Conservation (phyloP, 2,888 invertebrate genomes). For the Tanypteryx hageni region DNA sequence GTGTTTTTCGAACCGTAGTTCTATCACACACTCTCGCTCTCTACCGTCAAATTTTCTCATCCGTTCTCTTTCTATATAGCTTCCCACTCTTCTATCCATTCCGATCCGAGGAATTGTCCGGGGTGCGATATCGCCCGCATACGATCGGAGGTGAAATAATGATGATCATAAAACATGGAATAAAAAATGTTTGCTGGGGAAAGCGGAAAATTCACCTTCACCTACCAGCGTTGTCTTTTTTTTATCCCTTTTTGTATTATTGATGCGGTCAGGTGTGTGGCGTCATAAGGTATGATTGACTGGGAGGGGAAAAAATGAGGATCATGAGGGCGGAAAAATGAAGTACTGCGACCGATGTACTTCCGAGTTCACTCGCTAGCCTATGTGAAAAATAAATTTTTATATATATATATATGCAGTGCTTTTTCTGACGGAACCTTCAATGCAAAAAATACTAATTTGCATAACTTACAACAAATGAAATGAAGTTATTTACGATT, state of each 20-base stretch:
- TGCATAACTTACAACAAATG: too few relatives aligned
- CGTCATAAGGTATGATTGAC: constrained; percentile 36
- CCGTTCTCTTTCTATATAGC: background rate
- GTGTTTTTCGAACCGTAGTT: background rate
- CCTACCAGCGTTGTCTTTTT: constrained; percentile 28
- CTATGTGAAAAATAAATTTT: too few relatives aligned
- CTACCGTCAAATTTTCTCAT: background rate
- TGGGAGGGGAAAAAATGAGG: constrained; percentile 12
- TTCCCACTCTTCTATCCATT: background rate
- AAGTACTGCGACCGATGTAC: too few relatives aligned
- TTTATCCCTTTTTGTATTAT: constrained; percentile 60
- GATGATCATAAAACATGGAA: constrained; percentile 54
- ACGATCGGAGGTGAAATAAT: constrained; percentile 63
- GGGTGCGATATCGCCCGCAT: constrained; percentile 44
- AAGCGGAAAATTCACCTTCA: constrained; percentile 31
- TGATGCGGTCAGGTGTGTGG: constrained; percentile 26
- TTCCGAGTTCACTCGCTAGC: too few relatives aligned
- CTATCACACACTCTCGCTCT: background rate
- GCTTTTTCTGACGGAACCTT: too few relatives aligned
- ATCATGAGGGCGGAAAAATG: background rate
- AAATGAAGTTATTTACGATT: too few relatives aligned
- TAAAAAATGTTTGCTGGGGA: constrained; percentile 8
- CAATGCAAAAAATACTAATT: too few relatives aligned
- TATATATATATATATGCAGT: too few relatives aligned
- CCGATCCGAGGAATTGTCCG: constrained; percentile 56